Base-by-base conservation (phyloP, 2,113 vertebrate species). In the Athene cunicularia region DNA sequence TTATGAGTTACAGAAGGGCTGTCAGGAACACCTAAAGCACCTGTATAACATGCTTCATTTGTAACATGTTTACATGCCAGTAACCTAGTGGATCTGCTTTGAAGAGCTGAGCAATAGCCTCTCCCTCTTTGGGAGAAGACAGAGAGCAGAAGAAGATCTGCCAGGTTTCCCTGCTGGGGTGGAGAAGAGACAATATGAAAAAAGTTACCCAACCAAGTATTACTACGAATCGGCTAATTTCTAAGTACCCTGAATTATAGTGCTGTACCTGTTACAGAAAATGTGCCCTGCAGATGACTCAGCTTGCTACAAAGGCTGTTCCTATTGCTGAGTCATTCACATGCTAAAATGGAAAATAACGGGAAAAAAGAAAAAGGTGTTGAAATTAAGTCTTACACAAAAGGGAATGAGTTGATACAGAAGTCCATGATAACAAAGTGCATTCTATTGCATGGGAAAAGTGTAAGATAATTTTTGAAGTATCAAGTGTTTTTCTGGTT, bases 391-490 rank as follows among this genome's bases (percentile, higher is more conserved):
- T 60, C 33, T 66, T 56, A 28, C 18, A 20, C 6, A 35, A n/a
- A 84, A 66, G 4, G 8, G 16, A 56, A 35, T n/a, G 14, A 33
- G 7, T 28, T 73, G 66, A 45, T 72, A 55, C 6, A 88, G 37
- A 73, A 79, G 27, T 3, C 33, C 0, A 0, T 32, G 20, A 59
- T 6, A 35, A 63, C 9, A 53, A 47, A 81, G 15, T 18, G 1
- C 6, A 14, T 86, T 39, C 14, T 22, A 43, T 24, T 45, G 8
- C 26, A 45, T 37, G 53, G n/a, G 39, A 87, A 50, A 93, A 30
- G 3, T 47, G 9, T 17, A 71, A 74, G 21, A 43, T 6, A 39
- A 39, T 56, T 85, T 92, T 77, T 75, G 23, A 89, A 71, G 11
- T 66, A 66, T 12, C 1, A 0, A 37, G 13, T 37, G 9, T 22